phyloP scores from a whole-genome alignment of 2,888 invertebrate species.

The Yponomeuta sedellus region DNA sequence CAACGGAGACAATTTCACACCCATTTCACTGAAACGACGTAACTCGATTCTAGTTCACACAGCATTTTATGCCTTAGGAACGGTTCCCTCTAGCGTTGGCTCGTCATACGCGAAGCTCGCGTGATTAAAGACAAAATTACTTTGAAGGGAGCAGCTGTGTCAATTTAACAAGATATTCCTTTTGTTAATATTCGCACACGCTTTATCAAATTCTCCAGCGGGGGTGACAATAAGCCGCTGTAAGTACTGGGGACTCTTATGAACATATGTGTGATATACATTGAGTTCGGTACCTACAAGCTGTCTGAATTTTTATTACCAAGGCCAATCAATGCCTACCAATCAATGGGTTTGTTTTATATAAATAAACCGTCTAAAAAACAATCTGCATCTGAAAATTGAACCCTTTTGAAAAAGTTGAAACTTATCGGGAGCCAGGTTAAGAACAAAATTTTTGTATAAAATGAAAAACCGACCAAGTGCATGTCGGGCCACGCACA shows the following conservation, averaged over 20 bases:
- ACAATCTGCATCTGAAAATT: too few species aligned
- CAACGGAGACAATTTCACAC: constrained; percentile 75
- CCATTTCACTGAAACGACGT: constrained; percentile 48
- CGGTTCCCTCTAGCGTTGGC: background rate
- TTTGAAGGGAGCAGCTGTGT: constrained; percentile 51
- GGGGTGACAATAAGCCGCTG: constrained; percentile 77
- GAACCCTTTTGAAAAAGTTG: background rate
- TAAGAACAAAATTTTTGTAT: too few species aligned
- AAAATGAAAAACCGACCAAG: too few species aligned
- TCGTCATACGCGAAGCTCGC: constrained; percentile 20
- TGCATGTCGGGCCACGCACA: too few species aligned
- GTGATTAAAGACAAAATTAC: constrained; percentile 42
- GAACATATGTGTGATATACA: background rate
- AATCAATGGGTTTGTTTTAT: background rate
- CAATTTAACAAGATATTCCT: constrained; percentile 78
- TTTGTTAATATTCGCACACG: constrained; percentile 78
- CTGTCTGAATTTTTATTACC: background rate
- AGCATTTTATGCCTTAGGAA: constrained; percentile 40
- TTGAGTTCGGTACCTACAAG: background rate
- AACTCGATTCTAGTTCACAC: constrained; percentile 39
- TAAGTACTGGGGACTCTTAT: constrained; percentile 52
- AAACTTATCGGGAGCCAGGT: background rate
- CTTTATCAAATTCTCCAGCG: constrained; percentile 77
- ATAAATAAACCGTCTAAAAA: too few species aligned
- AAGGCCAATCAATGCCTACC: background rate